Conservation (phyloP, 2,888 invertebrate genomes). For the Lamellibrachia satsuma region DNA sequence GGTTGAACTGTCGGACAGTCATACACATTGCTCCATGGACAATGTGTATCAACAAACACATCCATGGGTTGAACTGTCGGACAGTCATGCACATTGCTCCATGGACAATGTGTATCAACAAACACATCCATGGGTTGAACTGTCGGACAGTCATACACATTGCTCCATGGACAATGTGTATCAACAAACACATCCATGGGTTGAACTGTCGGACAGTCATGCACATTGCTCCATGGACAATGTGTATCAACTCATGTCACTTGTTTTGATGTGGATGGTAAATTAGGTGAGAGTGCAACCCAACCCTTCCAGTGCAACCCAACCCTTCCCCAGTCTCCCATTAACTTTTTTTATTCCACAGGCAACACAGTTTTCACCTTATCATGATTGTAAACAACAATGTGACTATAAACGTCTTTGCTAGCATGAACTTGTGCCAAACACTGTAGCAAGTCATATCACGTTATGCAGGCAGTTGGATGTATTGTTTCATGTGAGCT, state of each 20-base stretch:
- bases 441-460: not conserved
- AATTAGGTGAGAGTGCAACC: not conserved
- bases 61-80: not conserved
- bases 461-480: not conserved
- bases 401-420: not conserved
- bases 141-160: too few species aligned
- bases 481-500: not conserved
- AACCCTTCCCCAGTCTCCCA: too few species aligned
- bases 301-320: not conserved
- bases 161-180: not conserved
- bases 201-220: too few species aligned
- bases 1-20: not conserved
- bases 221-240: too few species aligned
- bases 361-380: too few species aligned
- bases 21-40: not conserved
- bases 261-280: not conserved
- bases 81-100: too few species aligned
- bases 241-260: not conserved
- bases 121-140: not conserved
- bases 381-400: not conserved
- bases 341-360: too few species aligned
- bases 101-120: not conserved
- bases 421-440: conserved; percentile 10
- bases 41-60: not conserved
- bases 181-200: not conserved